Percentiles rank a stretch among this genome's conserved stretches.
Evolutionary conservation across 2,113 vertebrate genomes (phyloP).

Genomic region (Isichthys henryi): DNA sequence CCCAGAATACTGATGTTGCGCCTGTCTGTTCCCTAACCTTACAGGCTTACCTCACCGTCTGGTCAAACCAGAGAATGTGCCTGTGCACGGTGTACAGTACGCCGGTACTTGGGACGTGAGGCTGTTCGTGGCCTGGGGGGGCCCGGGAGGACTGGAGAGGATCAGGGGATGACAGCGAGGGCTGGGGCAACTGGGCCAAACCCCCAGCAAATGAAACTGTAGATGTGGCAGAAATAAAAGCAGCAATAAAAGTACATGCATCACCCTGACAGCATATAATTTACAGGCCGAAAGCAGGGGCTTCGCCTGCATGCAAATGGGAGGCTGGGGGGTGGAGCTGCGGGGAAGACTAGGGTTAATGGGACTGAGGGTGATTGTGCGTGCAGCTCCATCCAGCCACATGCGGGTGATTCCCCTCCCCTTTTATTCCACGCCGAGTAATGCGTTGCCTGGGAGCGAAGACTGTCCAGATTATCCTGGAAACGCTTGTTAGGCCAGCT

Average conservation of each 20-base stretch:
- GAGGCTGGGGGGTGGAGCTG: neutral
- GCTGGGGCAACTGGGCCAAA: neutral
- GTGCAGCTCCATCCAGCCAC: neutral
- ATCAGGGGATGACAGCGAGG: neutral
- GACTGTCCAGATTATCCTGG: neutral
- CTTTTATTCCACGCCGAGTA: neutral
- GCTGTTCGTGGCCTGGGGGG: neutral
- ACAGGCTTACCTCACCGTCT: neutral
- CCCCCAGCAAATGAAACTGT: constrained; percentile 35
- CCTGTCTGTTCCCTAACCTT: neutral
- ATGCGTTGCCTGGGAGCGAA: neutral
- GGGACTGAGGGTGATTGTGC: neutral
- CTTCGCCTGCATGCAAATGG: constrained; percentile 27
- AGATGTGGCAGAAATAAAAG: constrained; percentile 36
- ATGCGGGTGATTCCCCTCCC: neutral
- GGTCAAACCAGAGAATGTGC: neutral
- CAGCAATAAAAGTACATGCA: constrained; percentile 39
- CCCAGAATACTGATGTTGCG: neutral
- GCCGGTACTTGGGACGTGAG: neutral
- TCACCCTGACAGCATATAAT: constrained; percentile 41
- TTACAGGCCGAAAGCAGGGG: constrained; percentile 31
- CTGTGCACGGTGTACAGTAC: neutral
- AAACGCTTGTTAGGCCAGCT: neutral
- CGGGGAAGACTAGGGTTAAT: neutral
- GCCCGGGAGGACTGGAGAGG: neutral